Base-by-base conservation (phyloP, 1,140 invertebrate species). In the Lithobius niger region DNA sequence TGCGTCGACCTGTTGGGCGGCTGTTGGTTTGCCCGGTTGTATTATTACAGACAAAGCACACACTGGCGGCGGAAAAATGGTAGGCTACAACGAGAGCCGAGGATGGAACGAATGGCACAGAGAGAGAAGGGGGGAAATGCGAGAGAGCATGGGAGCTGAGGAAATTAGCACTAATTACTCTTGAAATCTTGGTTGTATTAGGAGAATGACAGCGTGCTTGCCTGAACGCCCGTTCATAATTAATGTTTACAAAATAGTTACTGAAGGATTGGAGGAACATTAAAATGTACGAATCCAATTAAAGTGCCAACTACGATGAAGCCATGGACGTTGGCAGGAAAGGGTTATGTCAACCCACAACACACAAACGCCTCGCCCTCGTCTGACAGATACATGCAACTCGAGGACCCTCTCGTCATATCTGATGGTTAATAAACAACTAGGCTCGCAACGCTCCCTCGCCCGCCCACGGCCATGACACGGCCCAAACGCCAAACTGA, bases 271-370 rank as follows among this genome's bases (percentile, higher is more conserved):
- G 48, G 13, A 50, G 48, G 27, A 50, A 50, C 48, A 50, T 50
- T 50, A 50, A 50, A 50, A 50, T 50, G 48, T 50, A 50, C 27
- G 48, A 50, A 50, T 50, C 24, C 48, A 50, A 50, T 50, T 50
- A 50, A 50, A 50, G 4, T 50, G 48, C 48, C 48, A 50, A 25
- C 24, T 50, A 26, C 22, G 19, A 50, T 27, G 43, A 45, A 19
- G 43, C 43, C 4, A 45, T 45, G 43, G 16, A 45, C 24, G 48
- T 50, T 6, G 48, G 3, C 10, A 50, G 10, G 6, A 50, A 50
- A 50, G 48, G 48, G 48, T 50, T 50, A 50, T 50, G 48, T 50
- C 48, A 50, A 50, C 48, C 43, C 18, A 21, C 4, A 19, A 45
- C 31, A 45, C 4, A 26, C n/a, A 16, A 22, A 15, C 24, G 25